A percentile compares a stretch with the other conserved stretches of the same genome.
These are phyloP conservation scores for Microcaecilia unicolor DNA, from an alignment of 2,797 vertebrate genomes.

Conservation along the genomic window DNA sequence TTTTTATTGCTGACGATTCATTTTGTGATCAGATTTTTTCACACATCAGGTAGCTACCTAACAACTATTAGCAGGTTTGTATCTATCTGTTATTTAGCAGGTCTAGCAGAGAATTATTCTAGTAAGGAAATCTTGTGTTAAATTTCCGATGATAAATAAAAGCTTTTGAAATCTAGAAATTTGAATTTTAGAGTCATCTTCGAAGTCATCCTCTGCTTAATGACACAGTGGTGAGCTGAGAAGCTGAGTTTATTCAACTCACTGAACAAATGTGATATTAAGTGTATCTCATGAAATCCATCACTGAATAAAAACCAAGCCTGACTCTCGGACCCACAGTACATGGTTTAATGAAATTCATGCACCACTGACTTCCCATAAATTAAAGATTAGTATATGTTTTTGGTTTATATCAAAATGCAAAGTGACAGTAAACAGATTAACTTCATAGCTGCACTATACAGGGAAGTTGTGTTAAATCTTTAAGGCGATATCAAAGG, in stretches of 20 bases:
- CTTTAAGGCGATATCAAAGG: too few species aligned
- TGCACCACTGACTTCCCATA: conserved; percentile 12
- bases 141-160: conserved; percentile 3
- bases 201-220: conserved; percentile 15
- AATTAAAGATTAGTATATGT: conserved; percentile 15
- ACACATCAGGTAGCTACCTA: too few species aligned
- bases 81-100: too few species aligned
- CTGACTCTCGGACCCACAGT: conserved; percentile 2
- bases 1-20: too few species aligned
- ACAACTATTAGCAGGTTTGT: too few species aligned
- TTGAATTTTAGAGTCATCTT: conserved; percentile 8
- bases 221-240: background rate
- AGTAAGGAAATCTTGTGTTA: background rate
- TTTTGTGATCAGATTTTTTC: too few species aligned
- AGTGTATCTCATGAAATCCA: conserved; percentile 3
- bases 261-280: conserved; percentile 16
- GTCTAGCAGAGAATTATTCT: conserved; percentile 1
- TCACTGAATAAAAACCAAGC: conserved; percentile 5
- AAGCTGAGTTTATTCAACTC: conserved; percentile 14
- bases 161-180: conserved; percentile 8
- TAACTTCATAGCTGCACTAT: conserved; percentile 4
- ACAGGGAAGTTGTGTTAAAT: too few species aligned
- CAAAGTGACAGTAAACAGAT: conserved; percentile 6
- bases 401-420: conserved; percentile 5
- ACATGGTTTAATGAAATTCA: conserved; percentile 15